phyloP scores from a whole-genome alignment of 2,888 invertebrate genomes.

The Ochropacha duplaris region DNA sequence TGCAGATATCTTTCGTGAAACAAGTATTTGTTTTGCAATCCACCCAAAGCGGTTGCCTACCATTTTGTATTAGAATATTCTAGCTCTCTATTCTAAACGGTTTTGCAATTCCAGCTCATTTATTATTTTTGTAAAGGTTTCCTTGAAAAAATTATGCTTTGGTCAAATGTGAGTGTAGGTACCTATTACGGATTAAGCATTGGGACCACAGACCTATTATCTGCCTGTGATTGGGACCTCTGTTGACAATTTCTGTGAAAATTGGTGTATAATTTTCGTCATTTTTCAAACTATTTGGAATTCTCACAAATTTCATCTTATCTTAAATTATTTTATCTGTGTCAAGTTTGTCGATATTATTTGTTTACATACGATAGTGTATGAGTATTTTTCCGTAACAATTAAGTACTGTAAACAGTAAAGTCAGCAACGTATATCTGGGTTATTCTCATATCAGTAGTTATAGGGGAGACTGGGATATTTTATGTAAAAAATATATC shows the following conservation, averaged over 20 bases:
- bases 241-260: too few species aligned
- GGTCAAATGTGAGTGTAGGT: too few species aligned
- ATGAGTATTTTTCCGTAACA: conserved; percentile 57
- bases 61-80: neutral
- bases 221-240: too few species aligned
- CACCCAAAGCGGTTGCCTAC: neutral
- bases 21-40: neutral
- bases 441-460: neutral
- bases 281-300: neutral
- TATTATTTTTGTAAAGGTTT: too few species aligned
- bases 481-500: too few species aligned
- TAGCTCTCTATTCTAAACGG: neutral
- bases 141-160: too few species aligned
- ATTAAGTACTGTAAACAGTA: conserved; percentile 8
- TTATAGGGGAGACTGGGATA: neutral
- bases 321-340: conserved; percentile 31
- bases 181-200: too few species aligned
- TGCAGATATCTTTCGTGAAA: neutral
- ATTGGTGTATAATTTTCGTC: neutral
- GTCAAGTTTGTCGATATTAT: conserved; percentile 37
- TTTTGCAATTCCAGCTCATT: neutral
- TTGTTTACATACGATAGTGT: conserved; percentile 44
- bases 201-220: too few species aligned
- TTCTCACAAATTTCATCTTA: neutral
- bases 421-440: neutral